Evolutionary conservation across 2,888 invertebrate species (phyloP).

Genomic region (Cyclophora punctaria): DNA sequence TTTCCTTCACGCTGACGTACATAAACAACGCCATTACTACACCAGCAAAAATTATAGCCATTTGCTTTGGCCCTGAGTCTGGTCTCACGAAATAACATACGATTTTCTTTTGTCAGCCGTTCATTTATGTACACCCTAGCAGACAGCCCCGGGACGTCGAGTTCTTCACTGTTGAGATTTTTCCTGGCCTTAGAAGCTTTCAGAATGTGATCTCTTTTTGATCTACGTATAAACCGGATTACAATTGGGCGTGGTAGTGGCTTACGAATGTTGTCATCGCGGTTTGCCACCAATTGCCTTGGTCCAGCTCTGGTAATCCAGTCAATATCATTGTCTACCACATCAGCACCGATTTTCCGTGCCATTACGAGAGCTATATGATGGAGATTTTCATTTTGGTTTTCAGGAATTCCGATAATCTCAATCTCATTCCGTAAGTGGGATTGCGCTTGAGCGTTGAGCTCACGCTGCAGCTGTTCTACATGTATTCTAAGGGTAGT

Average conservation of each 20-base stretch:
- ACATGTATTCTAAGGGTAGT: neutral
- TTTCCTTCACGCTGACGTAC: neutral
- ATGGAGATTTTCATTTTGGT: neutral
- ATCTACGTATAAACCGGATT: neutral
- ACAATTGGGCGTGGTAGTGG: neutral
- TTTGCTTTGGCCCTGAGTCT: neutral
- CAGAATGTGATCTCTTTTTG: neutral
- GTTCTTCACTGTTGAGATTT: neutral
- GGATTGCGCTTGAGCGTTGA: neutral
- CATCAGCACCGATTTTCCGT: neutral
- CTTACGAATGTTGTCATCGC: neutral
- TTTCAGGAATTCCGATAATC: neutral
- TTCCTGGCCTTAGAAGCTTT: neutral
- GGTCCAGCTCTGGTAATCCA: neutral
- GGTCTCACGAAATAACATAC: neutral
- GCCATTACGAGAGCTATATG: neutral
- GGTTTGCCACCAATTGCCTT: neutral
- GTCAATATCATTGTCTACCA: neutral
- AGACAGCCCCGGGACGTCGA: neutral
- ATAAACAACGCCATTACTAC: neutral
- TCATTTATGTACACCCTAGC: neutral
- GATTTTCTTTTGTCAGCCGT: neutral
- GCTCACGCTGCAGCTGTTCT: neutral
- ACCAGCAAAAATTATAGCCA: neutral
- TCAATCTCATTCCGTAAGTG: neutral